Conservation (phyloP, 1,140 invertebrate genomes). For the Ceratina australensis region DNA sequence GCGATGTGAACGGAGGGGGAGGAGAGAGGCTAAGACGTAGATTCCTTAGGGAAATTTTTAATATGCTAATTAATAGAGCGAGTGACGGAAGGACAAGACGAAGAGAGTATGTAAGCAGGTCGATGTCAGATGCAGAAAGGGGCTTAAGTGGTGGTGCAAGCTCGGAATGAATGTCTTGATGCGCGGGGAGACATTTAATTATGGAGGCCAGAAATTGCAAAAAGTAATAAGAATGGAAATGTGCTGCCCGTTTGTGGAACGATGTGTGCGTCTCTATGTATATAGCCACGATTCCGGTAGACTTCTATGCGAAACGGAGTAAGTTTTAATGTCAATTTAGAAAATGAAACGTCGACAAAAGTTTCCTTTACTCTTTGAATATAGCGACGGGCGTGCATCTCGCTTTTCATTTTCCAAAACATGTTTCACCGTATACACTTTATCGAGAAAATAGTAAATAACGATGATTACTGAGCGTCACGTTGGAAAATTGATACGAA, state of each 20-base stretch:
- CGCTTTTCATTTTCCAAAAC: too few species aligned
- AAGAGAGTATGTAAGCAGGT: slow-evolving; percentile 3
- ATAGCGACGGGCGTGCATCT: too few species aligned
- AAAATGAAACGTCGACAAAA: too few species aligned
- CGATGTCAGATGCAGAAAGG: slow-evolving; percentile 15
- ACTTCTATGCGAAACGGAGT: too few species aligned
- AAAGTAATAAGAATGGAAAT: slow-evolving; percentile 1
- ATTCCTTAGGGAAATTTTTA: neutral
- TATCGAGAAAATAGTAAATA: too few species aligned
- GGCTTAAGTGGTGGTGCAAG: neutral
- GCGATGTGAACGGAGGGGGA: too few species aligned
- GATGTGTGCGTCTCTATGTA: neutral
- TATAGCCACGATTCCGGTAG: neutral
- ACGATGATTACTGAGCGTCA: too few species aligned
- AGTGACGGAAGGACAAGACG: neutral
- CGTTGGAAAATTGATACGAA: neutral
- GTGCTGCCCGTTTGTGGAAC: neutral
- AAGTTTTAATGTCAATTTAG: too few species aligned
- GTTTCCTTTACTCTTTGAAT: too few species aligned
- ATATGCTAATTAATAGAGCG: slow-evolving; percentile 4
- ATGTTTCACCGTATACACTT: too few species aligned
- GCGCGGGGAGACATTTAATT: slow-evolving; percentile 5
- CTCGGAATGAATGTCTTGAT: slow-evolving; percentile 10
- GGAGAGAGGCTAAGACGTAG: neutral
- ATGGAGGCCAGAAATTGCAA: neutral